Base-by-base conservation (phyloP, 2,113 vertebrate species). In the Eulacestoma nigropectus region DNA sequence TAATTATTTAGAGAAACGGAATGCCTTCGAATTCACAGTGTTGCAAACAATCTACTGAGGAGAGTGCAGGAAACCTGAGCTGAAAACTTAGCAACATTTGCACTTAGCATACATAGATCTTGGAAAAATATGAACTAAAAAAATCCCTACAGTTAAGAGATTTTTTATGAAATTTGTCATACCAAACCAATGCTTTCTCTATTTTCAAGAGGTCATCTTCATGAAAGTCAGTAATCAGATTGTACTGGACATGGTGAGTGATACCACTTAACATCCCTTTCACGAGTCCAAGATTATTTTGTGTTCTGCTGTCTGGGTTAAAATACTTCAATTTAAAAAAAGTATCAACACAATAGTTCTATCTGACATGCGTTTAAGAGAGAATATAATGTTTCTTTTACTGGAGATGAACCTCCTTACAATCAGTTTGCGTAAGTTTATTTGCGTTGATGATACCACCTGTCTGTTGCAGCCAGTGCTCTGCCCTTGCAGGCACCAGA, bases 281-380 rank as follows among this genome's bases (percentile, higher is more conserved):
- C 32, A 19, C 1, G 2, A 82, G 33, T 50, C 17, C 33, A n/a
- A n/a, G 26, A 37, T 26, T 46, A 57, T 65, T 87, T 53, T 49
- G 18, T 37, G 7, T 49, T 81, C 49, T 87, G 25, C 4, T 13
- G 4, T 3, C 35, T 65, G 19, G 3, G 13, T 63, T 78, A 47
- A 81, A 89, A 78, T 57, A 32, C 15, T 39, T 65, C 3, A 37
- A 27, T 37, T 1, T 10, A 44, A 41, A 52, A 33, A 16, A 69
- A 57, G 7, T 20, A 14, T 52, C 32, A 82, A 29, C n/a, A 56
- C 0, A 1, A 27, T 17, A 20, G 32, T 29, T 77, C 19, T 30
- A 52, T 56, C 39, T 65, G 41, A 69, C n/a, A 62, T 0, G 0
- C 3, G 0, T 42, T 57, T 64, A 37, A 60, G 52, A 74, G 12